phyloP scores from a whole-genome alignment of 2,797 vertebrate species.

The Sebastes cheni region DNA sequence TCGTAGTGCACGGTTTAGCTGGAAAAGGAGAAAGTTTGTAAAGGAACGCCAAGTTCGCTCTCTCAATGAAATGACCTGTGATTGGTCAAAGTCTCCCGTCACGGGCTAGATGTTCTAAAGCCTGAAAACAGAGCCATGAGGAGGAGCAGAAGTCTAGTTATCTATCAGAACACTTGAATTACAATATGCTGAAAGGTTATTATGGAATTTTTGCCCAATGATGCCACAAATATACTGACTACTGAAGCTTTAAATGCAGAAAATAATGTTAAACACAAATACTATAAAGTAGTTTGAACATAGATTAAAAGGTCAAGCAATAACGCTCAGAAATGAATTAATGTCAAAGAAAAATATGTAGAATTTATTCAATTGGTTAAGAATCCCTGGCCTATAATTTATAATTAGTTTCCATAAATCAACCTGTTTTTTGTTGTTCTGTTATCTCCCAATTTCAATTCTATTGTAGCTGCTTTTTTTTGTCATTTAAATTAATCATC shows the following conservation, averaged over 20 bases:
- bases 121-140: too few relatives aligned
- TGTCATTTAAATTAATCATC: not conserved
- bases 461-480: not conserved
- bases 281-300: not conserved
- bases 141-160: too few relatives aligned
- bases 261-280: not conserved
- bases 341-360: not conserved
- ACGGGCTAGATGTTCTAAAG: fast-evolving
- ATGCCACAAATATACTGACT: too few relatives aligned
- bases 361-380: not conserved
- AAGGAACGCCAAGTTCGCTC: too few relatives aligned
- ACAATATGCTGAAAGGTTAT: too few relatives aligned
- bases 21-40: too few relatives aligned
- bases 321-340: not conserved
- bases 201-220: too few relatives aligned
- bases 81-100: too few relatives aligned
- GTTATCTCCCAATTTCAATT: not conserved
- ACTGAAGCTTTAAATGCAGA: not conserved
- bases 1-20: too few relatives aligned
- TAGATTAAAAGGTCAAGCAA: not conserved
- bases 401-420: not conserved
- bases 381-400: not conserved
- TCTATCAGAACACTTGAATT: fast-evolving
- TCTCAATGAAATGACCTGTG: too few relatives aligned
- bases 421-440: not conserved